Conservation (phyloP, 2,797 vertebrate genomes). For the Macroramphosus scolopax region DNA sequence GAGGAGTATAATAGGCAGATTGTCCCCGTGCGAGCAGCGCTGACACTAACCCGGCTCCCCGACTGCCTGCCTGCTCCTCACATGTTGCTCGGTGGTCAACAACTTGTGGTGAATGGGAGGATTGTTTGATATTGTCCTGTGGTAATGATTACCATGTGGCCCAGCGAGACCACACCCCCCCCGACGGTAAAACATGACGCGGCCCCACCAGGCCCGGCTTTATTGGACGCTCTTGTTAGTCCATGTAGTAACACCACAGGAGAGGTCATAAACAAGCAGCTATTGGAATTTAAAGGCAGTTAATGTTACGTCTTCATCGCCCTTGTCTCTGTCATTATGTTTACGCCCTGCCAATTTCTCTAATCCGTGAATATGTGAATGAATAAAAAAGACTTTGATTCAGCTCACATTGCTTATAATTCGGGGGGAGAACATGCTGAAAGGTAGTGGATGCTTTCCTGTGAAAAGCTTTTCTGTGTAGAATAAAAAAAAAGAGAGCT, state of each 20-base stretch:
- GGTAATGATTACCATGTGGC: conserved; percentile 71
- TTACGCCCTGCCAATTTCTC: conserved; percentile 50
- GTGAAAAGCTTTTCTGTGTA: conserved; percentile 26
- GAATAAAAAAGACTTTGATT: conserved; percentile 43
- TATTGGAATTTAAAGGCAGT: conserved; percentile 32
- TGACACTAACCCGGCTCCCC: conserved; percentile 29
- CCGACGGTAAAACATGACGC: conserved; percentile 27
- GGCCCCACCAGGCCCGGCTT: conserved; percentile 45
- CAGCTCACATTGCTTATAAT: conserved; percentile 21
- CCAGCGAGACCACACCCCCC: conserved; percentile 44
- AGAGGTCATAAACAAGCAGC: conserved; percentile 46
- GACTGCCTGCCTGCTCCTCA: conserved; percentile 44
- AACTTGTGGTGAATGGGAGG: conserved; percentile 69
- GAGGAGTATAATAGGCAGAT: conserved; percentile 53
- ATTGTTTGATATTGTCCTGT: conserved; percentile 63
- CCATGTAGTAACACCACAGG: conserved; percentile 43
- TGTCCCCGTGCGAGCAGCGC: conserved; percentile 43
- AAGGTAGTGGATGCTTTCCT: conserved; percentile 19
- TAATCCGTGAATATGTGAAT: conserved; percentile 31
- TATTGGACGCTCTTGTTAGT: conserved; percentile 36
- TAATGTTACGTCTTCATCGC: conserved; percentile 27
- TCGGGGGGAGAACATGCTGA: conserved; percentile 29
- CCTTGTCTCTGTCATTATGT: conserved; percentile 35
- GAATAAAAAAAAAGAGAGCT: conserved; percentile 10
- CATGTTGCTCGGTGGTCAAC: conserved; percentile 60